Conservation (phyloP, 2,113 vertebrate species). For the Romanogobio albipinnatus region DNA sequence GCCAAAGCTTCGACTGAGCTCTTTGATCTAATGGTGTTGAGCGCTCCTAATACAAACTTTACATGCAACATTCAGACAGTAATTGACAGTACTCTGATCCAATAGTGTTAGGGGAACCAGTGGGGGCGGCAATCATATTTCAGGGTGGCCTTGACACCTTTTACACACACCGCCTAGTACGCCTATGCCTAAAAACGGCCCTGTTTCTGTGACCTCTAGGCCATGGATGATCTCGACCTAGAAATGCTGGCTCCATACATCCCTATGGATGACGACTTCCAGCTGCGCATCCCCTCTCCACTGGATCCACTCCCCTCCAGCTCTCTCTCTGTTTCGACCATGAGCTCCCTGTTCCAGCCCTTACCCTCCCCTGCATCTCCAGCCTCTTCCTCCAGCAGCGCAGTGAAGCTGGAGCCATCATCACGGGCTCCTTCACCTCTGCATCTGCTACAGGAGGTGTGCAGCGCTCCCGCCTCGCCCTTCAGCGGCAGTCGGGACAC, state of each 20-base stretch:
- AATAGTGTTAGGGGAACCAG: too few relatives aligned
- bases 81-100: too few relatives aligned
- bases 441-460: constrained; percentile 51
- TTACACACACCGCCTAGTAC: too few relatives aligned
- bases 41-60: too few relatives aligned
- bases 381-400: constrained; percentile 6
- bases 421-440: constrained; percentile 50
- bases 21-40: too few relatives aligned
- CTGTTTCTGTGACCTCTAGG: constrained; percentile 55
- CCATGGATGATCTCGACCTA: constrained; percentile 86
- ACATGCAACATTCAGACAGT: too few relatives aligned
- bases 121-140: too few relatives aligned
- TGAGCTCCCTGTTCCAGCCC: constrained; percentile 56
- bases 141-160: too few relatives aligned
- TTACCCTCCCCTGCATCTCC: constrained; percentile 40
- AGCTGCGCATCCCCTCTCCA: constrained; percentile 86
- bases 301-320: constrained; percentile 36
- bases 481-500: constrained; percentile 33
- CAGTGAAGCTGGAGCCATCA: constrained; percentile 70
- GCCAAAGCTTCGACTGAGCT: too few relatives aligned
- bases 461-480: constrained; percentile 44
- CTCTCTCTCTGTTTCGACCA: constrained; percentile 35
- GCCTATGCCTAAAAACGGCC: too few relatives aligned
- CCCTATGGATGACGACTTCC: constrained; percentile 98
- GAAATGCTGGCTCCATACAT: constrained; percentile 99